Base-by-base conservation (phyloP, 2,888 invertebrate species). In the Oligia fasciuncula region DNA sequence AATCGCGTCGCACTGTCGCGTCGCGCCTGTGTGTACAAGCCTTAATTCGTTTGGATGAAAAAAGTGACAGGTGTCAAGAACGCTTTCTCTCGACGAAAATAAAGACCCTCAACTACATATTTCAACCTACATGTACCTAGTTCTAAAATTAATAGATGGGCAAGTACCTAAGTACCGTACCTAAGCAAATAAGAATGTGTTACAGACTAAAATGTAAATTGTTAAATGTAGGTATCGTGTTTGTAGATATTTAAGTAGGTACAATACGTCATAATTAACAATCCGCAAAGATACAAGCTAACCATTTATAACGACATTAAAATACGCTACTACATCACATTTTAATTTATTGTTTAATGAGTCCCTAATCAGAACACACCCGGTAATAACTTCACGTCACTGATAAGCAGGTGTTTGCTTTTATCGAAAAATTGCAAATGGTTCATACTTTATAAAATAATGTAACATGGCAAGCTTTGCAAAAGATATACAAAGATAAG, bases 401-500 rank as follows among this genome's bases (percentile, higher is more conserved):
- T 19, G 69, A 65, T 83, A 79, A 51, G 86, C 86, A 83, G 85
- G 77, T 88, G 84, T 68, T 77, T 46, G 46, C 19, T 79, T 35
- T 77, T 81, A 88, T 80, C 73, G 66, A 82, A 84, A 80, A 78
- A 77, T 76, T 74, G 75, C 70, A 78, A 79, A 77, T 79, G 73
- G 76, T 67, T 76, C 60, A 54, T 57, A 77, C 43, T n/a, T 76
- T 75, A 69, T 67, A 78, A 85, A 69, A 80, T 72, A 83, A 76
- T 76, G 67, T 78, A 57, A 72, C 57, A 73, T 46, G 72, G 69
- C 62, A 77, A 72, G 70, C n/a, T 75, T 85, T 84, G 79, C 84
- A 81, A 73, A 83, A 85, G 70, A 65, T 73, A 70, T 43, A 73
- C 35, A 54, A 80, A 85, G 88, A 90, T 89, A 88, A 84, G 73